Base-by-base conservation (phyloP, 2,113 vertebrate species). In the Halichoeres trimaculatus region DNA sequence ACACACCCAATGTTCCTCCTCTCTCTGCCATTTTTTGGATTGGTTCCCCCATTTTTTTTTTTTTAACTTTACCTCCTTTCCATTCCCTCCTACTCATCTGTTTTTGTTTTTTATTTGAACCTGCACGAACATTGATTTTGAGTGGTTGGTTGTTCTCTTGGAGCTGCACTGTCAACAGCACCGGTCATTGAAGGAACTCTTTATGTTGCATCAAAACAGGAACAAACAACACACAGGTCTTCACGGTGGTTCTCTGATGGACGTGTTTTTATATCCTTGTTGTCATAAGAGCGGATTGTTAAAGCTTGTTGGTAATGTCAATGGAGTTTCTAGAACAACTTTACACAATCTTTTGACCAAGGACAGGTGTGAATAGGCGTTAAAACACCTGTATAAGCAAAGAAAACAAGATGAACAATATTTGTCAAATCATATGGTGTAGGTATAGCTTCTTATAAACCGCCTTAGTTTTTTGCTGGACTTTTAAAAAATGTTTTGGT, bases 101-200 rank as follows among this genome's bases (percentile, higher is more conserved):
- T 82, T 91, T 88, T 90, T 85, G 78, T 91, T 85, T 76, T 91
- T 94, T 93, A 92, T 92, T 93, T 91, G 84, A 93, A 93, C 95
- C 95, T 97, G 95, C 96, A 96, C 91, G 91, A 96, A 98, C 97
- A 95, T 96, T 96, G 93, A 90, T 92, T 96, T 96, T 95, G 96
- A 94, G 88, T 95, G 95, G 95, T 93, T 97, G 95, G 94, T 95
- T 95, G 95, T 96, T 95, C 93, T 95, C 94, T 93, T 94, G 95
- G 95, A 95, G 95, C 94, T 88, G 93, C 89, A 87, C 87, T 76
- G 94, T 95, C 93, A 92, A 87, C 93, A 93, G 93, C 95, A 95
- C 95, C 94, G 94, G 95, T 91, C 95, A 95, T 92, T 87, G 95
- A 95, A 96, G 94, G 95, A 96, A 97, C 96, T 96, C 87, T 93